Evolutionary conservation across 1,140 invertebrate genomes (phyloP), one percentile per base, ranked within the genome.

Genomic region (Ceratosolen fusciceps): DNA sequence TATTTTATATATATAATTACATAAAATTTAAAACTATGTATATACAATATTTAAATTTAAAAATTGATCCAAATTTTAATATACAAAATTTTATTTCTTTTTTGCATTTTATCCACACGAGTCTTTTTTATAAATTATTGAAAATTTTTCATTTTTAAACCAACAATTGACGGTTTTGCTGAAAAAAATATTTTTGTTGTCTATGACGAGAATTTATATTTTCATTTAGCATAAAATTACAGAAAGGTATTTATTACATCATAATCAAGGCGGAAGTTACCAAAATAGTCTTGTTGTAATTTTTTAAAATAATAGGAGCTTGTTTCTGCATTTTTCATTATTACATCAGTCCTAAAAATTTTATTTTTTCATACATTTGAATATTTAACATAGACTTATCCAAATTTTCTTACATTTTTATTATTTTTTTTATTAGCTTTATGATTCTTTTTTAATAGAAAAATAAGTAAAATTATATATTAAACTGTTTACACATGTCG

Each of bases 241-340:
- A 58, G 47, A 65, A 75, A 75, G 7, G 65, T 75, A 8, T 52
- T 52, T 75, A 14, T 31, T 39, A 34, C 19, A 31, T 16, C 26
- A 19, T 37, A 34, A 34, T 26, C 49, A 8, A 9, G 7, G 29
- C 5, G 43, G n/a, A 65, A 75, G 39, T 71, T 49, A 39, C n/a
- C 2, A 34, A 21, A 26, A 1, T 62, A 37, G 5, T 65, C 16
- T 37, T 65, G 2, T 65, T n/a, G 19, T 37, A n/a, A 8, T 65
- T 62, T 34, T 62, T 0, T 2, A 62, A 34, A 62, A 34, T 34
- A n/a, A 62, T 62, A 31, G 58, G 4, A 62, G 1, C 34, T 7
- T 8, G 24, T 29, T 10, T 60, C 26, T 31, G 2, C 26, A 60
- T 26, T 60, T 60, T 29, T 31, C 4, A 2, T 26, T 24, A 8